Evolutionary conservation across 2,113 vertebrate species (phyloP).

Genomic region (Leiothrix lutea): DNA sequence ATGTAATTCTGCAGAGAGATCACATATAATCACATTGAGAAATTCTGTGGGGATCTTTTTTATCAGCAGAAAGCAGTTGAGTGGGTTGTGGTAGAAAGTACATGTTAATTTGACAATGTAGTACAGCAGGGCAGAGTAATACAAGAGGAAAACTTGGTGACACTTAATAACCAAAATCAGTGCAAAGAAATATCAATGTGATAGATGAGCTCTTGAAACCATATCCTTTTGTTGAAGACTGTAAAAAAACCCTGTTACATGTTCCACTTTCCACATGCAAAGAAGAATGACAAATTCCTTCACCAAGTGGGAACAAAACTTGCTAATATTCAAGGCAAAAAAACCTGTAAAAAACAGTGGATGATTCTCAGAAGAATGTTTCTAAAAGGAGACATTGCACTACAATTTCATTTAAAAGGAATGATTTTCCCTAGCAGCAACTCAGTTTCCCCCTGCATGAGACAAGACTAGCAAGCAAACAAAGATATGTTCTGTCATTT

Average conservation of each 20-base stretch:
- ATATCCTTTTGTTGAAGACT: neutral
- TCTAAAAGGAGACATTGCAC: neutral
- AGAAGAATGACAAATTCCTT: neutral
- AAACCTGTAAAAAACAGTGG: neutral
- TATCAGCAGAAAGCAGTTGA: slow-evolving; percentile 2
- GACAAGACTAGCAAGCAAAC: neutral
- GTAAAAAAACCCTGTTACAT: neutral
- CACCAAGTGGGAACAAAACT: neutral
- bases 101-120: neutral
- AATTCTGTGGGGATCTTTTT: neutral
- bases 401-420: neutral
- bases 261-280: neutral
- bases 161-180: neutral
- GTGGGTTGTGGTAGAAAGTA: slow-evolving; percentile 20
- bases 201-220: neutral
- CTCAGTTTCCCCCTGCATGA: neutral
- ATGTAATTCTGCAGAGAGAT: neutral
- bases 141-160: neutral
- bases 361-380: neutral
- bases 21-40: neutral
- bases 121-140: neutral
- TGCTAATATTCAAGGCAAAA: neutral
- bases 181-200: neutral
- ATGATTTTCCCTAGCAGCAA: neutral
- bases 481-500: neutral